These are phyloP conservation scores for Ferdinandea cuprea DNA, from an alignment of 2,888 invertebrate species.

Conservation along the genomic window DNA sequence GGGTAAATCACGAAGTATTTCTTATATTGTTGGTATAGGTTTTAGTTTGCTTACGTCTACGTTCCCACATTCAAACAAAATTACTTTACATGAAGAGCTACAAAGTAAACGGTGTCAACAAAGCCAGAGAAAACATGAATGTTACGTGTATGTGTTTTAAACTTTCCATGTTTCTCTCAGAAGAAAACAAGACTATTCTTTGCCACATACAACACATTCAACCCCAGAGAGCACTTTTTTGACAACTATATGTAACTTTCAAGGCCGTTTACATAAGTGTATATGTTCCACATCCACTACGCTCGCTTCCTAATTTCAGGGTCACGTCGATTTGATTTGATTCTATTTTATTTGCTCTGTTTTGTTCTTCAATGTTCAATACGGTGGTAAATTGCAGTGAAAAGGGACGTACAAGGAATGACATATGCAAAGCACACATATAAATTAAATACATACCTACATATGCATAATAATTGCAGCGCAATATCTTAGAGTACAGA, in stretches of 20 bases:
- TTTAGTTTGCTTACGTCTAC: slow-evolving; percentile 36
- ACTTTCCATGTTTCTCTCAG: not conserved
- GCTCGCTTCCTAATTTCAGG: slow-evolving; percentile 43
- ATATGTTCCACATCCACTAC: slow-evolving; percentile 25
- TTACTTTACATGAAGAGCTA: slow-evolving; percentile 5
- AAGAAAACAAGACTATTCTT: not conserved
- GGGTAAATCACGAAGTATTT: too few relatives aligned
- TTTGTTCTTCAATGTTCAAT: slow-evolving; percentile 3
- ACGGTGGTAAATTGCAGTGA: slow-evolving; percentile 1
- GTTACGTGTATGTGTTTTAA: not conserved
- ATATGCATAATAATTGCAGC: too few relatives aligned
- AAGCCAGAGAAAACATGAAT: slow-evolving; percentile 2
- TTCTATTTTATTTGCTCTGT: slow-evolving; percentile 6
- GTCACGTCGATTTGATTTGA: slow-evolving; percentile 44
- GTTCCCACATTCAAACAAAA: slow-evolving; percentile 14
- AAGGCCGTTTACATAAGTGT: slow-evolving; percentile 61
- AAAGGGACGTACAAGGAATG: too few relatives aligned
- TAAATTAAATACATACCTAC: too few relatives aligned
- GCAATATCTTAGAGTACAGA: too few relatives aligned
- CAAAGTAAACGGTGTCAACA: slow-evolving; percentile 48
- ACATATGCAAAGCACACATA: too few relatives aligned
- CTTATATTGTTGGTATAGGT: not conserved
- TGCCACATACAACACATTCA: too few relatives aligned
- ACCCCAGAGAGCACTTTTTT: slow-evolving; percentile 8
- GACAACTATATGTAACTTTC: slow-evolving; percentile 44